Conservation (phyloP, 2,888 invertebrate species). For the Rhingia campestris region DNA sequence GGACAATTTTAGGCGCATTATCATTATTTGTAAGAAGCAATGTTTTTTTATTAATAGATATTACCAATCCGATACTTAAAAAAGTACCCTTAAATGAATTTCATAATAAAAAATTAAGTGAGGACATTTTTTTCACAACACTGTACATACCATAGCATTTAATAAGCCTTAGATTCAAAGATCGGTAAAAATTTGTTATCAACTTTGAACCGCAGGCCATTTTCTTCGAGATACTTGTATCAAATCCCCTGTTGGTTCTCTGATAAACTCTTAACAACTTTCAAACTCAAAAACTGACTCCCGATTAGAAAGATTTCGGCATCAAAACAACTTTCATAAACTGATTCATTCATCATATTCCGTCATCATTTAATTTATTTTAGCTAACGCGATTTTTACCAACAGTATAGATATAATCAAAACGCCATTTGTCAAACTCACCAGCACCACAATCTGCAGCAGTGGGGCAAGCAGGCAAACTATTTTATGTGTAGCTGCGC, state of each 20-base stretch:
- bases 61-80: too few relatives aligned
- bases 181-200: too few relatives aligned
- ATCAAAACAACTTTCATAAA: constrained; percentile 16
- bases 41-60: too few relatives aligned
- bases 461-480: not conserved
- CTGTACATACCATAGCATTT: too few relatives aligned
- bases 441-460: constrained; percentile 30
- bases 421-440: constrained; percentile 69
- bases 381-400: constrained; percentile 49
- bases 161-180: too few relatives aligned
- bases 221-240: too few relatives aligned
- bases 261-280: constrained; percentile 22
- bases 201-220: too few relatives aligned
- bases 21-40: too few relatives aligned
- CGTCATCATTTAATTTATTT: constrained; percentile 58
- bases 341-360: constrained; percentile 41
- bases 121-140: too few relatives aligned
- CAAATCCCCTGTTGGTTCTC: not conserved
- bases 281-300: not conserved
- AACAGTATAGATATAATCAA: constrained; percentile 65
- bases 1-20: too few relatives aligned
- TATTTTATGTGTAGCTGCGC: not conserved
- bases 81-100: too few relatives aligned
- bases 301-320: not conserved
- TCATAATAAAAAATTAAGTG: too few relatives aligned